These are phyloP conservation scores for Toxonevra muliebris DNA, from an alignment of 2,888 invertebrate species.

Conservation along the genomic window DNA sequence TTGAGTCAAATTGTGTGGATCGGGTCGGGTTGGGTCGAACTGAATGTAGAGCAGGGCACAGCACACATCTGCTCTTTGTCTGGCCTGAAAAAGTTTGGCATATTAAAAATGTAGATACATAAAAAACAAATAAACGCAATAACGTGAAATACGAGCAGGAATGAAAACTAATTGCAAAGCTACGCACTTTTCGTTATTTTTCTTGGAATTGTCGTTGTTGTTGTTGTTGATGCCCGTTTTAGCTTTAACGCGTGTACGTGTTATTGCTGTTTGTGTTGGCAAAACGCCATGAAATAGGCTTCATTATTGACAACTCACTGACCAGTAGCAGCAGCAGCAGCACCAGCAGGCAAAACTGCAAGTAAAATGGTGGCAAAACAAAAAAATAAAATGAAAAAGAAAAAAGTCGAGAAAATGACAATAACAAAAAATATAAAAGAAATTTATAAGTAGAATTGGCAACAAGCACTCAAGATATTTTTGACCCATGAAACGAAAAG, in stretches of 20 bases:
- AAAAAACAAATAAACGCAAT: constrained; percentile 4
- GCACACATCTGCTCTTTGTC: neutral
- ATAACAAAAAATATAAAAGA: neutral
- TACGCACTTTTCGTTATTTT: constrained; percentile 7
- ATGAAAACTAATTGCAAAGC: constrained; percentile 20
- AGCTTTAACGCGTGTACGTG: constrained; percentile 17
- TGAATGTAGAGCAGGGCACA: neutral
- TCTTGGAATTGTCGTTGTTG: too few relatives aligned
- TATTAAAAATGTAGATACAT: constrained; percentile 2
- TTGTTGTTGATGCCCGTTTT: neutral
- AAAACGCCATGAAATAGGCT: constrained; percentile 44
- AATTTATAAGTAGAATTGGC: too few relatives aligned
- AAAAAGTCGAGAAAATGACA: neutral
- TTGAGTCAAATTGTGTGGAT: too few relatives aligned
- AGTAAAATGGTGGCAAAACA: neutral
- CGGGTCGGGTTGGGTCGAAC: too few relatives aligned
- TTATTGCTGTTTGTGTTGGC: constrained; percentile 26
- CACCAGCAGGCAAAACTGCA: constrained; percentile 27
- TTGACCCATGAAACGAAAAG: too few relatives aligned
- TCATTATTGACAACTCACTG: constrained; percentile 48
- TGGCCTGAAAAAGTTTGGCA: neutral
- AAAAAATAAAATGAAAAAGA: neutral
- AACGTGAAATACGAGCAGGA: constrained; percentile 12
- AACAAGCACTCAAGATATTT: too few relatives aligned
- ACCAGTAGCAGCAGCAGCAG: constrained; percentile 37